These are phyloP conservation scores for Maniola jurtina DNA, from an alignment of 1,140 invertebrate genomes.

Conservation along the genomic window DNA sequence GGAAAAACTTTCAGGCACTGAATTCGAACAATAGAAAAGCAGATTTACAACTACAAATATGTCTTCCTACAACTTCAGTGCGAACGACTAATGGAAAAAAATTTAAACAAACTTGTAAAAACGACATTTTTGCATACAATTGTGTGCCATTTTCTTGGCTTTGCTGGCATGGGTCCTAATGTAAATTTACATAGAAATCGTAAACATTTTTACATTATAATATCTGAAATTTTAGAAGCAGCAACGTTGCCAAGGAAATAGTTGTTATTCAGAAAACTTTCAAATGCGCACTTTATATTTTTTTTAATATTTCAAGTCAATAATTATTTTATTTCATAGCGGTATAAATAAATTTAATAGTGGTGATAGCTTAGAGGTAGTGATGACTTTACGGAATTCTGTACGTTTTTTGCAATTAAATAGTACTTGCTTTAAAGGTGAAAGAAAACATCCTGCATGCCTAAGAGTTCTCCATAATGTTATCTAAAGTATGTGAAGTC, in stretches of 20 bases:
- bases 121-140: slow-evolving; percentile 19
- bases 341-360: no score
- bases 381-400: no score
- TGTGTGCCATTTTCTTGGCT: slow-evolving; percentile 13
- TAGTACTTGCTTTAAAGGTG: no score
- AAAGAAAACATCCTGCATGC: no score
- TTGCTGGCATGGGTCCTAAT: slow-evolving; percentile 11
- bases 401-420: no score
- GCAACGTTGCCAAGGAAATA: slow-evolving; percentile 14
- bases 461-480: no score
- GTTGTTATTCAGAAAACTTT: neutral
- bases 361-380: no score
- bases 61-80: neutral
- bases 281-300: neutral
- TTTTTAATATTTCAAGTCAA: no score
- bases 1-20: slow-evolving; percentile 33
- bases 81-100: slow-evolving; percentile 1
- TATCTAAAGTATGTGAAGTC: no score
- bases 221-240: slow-evolving; percentile 19
- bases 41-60: slow-evolving; percentile 26
- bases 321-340: no score
- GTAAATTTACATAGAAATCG: slow-evolving; percentile 8
- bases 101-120: slow-evolving; percentile 18
- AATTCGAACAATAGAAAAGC: slow-evolving; percentile 36
- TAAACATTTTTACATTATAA: slow-evolving; percentile 23